A percentile compares a stretch with the other conserved stretches of the same genome.
phyloP scores from a whole-genome alignment of 2,888 invertebrate genomes.

The Copidosoma aretas region DNA sequence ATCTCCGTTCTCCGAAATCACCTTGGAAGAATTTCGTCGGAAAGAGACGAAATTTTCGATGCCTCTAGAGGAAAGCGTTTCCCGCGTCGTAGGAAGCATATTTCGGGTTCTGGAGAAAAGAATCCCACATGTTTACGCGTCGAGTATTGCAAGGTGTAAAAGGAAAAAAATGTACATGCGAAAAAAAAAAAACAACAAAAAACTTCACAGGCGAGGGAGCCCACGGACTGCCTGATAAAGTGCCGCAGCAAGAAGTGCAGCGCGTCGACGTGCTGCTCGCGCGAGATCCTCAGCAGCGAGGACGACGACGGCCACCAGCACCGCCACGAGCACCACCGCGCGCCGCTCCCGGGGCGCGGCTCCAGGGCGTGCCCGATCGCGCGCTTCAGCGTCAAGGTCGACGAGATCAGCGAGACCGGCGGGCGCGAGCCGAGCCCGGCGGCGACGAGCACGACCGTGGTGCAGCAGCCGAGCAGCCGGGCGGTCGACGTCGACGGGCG shows the following conservation, averaged over 20 bases:
- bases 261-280: conserved; percentile 55
- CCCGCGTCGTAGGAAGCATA: too few relatives aligned
- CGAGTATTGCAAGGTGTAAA: too few relatives aligned
- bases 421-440: background rate
- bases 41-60: too few relatives aligned
- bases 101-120: too few relatives aligned
- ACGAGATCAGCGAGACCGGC: conserved; percentile 34
- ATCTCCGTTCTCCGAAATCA: too few relatives aligned
- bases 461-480: background rate
- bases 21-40: too few relatives aligned
- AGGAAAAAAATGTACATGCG: too few relatives aligned
- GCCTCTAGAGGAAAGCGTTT: too few relatives aligned
- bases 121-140: too few relatives aligned
- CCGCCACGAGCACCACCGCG: conserved; percentile 8
- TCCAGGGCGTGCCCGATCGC: conserved; percentile 46
- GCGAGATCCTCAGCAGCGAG: conserved; percentile 44
- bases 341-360: conserved; percentile 43
- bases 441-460: background rate
- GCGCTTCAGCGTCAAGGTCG: conserved; percentile 41
- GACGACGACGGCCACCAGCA: conserved; percentile 11
- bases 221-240: conserved; percentile 55
- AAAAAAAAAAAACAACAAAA: conserved; percentile 7
- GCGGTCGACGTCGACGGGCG: background rate
- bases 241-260: conserved; percentile 56
- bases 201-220: conserved; percentile 45